Evolutionary conservation across 1,140 invertebrate species (phyloP).

Genomic region (Mylabris phalerata): DNA sequence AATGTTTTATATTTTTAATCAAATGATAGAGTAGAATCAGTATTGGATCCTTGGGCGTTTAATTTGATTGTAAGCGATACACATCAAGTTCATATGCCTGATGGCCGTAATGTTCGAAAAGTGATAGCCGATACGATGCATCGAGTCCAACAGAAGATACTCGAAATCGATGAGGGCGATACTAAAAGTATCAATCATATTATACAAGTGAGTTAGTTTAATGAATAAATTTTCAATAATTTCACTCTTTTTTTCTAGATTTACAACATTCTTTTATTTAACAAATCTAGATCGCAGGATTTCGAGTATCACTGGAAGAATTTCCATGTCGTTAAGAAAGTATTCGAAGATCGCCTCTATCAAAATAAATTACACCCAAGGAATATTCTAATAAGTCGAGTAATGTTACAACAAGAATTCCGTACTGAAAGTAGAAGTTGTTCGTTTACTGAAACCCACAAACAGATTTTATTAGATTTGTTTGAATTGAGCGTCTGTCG

Average conservation of each 20-base stretch:
- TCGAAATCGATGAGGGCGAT: constrained; percentile 63
- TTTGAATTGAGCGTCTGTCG: constrained; percentile 58
- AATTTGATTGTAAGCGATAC: constrained; percentile 41
- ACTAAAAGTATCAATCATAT: constrained; percentile 62
- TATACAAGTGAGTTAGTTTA: constrained; percentile 40
- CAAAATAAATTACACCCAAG: constrained; percentile 56
- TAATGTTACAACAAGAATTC: constrained; percentile 61
- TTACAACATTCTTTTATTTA: constrained; percentile 53
- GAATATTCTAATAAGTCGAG: constrained; percentile 56
- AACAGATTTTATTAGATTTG: constrained; percentile 55
- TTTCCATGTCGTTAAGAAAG: constrained; percentile 52
- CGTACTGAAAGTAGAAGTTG: constrained; percentile 43
- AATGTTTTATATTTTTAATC: neutral
- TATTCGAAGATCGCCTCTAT: constrained; percentile 55
- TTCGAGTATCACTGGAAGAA: constrained; percentile 53
- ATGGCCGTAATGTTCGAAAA: constrained; percentile 55
- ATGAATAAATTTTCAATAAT: neutral
- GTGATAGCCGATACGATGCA: constrained; percentile 49
- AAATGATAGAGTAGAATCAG: constrained; percentile 28
- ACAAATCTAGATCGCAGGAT: constrained; percentile 46
- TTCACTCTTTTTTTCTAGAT: constrained; percentile 45
- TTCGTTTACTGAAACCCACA: constrained; percentile 52
- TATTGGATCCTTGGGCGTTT: constrained; percentile 40
- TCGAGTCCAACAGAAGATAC: constrained; percentile 51
- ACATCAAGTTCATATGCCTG: constrained; percentile 50